These are phyloP conservation scores for Mormoops blainvillei DNA, from an alignment of 2,113 vertebrate genomes.

Conservation along the genomic window DNA sequence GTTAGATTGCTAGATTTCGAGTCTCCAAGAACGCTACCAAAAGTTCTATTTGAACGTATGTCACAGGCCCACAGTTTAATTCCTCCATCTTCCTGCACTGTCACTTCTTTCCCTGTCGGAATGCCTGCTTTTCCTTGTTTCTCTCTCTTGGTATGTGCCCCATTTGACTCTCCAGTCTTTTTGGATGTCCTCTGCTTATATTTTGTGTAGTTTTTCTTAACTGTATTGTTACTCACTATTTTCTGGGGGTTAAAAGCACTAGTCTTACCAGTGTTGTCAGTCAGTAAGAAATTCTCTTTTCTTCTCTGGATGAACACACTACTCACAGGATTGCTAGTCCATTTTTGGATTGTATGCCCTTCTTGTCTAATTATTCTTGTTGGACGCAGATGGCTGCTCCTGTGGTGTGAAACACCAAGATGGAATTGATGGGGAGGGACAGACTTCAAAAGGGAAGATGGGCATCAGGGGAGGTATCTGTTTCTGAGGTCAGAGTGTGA, in stretches of 20 bases:
- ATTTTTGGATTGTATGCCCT: neutral
- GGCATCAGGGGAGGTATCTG: neutral
- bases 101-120: neutral
- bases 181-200: neutral
- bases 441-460: neutral
- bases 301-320: neutral
- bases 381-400: neutral
- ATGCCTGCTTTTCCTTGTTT: neutral
- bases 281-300: neutral
- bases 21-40: neutral
- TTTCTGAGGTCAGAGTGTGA: neutral
- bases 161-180: neutral
- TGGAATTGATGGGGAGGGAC: neutral
- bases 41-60: neutral
- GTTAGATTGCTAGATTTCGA: neutral
- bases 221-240: neutral
- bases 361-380: neutral
- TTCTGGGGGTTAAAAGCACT: neutral
- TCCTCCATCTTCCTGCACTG: neutral
- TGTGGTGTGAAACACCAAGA: neutral
- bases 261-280: neutral
- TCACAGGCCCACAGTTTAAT: neutral
- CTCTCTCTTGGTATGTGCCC: neutral
- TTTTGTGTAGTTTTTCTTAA: neutral
- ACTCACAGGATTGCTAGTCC: neutral